phyloP scores from a whole-genome alignment of 2,888 invertebrate genomes.

The Drosophila antonietae region DNA sequence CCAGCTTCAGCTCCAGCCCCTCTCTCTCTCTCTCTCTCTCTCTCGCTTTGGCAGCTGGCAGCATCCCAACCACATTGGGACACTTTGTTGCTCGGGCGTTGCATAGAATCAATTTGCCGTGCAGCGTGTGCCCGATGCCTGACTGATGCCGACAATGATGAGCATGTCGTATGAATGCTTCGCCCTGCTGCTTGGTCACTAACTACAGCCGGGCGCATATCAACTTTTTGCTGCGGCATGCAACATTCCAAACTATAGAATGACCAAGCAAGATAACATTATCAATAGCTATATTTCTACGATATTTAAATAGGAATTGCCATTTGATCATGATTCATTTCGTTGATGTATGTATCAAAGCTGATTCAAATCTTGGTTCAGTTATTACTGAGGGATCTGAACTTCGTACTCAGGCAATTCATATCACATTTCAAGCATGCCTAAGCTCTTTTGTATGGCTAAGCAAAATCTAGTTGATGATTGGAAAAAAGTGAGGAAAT shows the following conservation, averaged over 20 bases:
- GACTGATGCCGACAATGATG: constrained; percentile 45
- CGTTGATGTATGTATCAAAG: neutral
- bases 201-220: constrained; percentile 21
- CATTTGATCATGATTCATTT: neutral
- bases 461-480: too few relatives aligned
- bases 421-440: too few relatives aligned
- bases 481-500: too few relatives aligned
- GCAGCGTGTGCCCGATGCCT: constrained; percentile 40
- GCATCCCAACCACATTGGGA: constrained; percentile 52
- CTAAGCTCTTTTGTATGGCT: too few relatives aligned
- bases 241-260: neutral
- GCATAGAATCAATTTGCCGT: constrained; percentile 60
- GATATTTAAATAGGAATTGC: neutral
- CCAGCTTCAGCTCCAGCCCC: neutral
- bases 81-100: constrained; percentile 57
- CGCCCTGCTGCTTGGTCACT: constrained; percentile 10
- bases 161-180: constrained; percentile 13
- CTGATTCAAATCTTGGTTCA: neutral
- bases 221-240: constrained; percentile 20
- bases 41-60: constrained; percentile 14
- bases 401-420: neutral
- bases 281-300: too few relatives aligned
- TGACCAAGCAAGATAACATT: neutral
- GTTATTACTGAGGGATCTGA: neutral
- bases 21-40: too few relatives aligned